These are phyloP conservation scores for Columbina picui DNA, from an alignment of 2,113 vertebrate genomes.

Conservation along the genomic window DNA sequence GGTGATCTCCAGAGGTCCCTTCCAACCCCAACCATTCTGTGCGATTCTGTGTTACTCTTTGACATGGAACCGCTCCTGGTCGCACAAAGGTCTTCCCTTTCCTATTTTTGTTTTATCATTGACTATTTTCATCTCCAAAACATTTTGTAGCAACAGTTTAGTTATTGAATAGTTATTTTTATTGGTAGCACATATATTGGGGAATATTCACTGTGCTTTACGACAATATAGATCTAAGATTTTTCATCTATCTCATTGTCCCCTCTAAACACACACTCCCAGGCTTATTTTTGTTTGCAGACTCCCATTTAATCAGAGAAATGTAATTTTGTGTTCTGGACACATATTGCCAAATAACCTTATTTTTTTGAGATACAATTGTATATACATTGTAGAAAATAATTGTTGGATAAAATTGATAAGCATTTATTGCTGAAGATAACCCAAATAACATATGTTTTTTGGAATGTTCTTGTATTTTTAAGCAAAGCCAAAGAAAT, in stretches of 20 bases:
- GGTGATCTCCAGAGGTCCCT: too few species aligned
- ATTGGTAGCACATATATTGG: accelerated
- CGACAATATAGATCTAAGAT: neutral
- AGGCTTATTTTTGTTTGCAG: neutral
- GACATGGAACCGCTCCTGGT: neutral
- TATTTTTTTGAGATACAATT: neutral
- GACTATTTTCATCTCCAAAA: neutral
- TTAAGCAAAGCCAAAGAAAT: neutral
- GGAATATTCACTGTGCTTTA: neutral
- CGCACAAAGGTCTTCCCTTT: neutral
- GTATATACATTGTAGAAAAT: neutral
- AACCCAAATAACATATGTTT: neutral
- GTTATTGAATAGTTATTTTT: neutral
- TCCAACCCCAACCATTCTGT: too few species aligned
- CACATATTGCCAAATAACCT: neutral
- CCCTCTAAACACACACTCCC: neutral
- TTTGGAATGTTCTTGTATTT: neutral
- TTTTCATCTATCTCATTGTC: neutral
- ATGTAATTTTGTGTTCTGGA: neutral
- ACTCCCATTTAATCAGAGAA: neutral
- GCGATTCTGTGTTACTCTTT: neutral
- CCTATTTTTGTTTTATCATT: neutral
- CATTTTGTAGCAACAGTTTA: neutral
- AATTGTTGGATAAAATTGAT: neutral
- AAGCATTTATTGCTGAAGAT: neutral